These are phyloP conservation scores for Ametastegia equiseti DNA, from an alignment of 2,888 invertebrate species.

Conservation along the genomic window DNA sequence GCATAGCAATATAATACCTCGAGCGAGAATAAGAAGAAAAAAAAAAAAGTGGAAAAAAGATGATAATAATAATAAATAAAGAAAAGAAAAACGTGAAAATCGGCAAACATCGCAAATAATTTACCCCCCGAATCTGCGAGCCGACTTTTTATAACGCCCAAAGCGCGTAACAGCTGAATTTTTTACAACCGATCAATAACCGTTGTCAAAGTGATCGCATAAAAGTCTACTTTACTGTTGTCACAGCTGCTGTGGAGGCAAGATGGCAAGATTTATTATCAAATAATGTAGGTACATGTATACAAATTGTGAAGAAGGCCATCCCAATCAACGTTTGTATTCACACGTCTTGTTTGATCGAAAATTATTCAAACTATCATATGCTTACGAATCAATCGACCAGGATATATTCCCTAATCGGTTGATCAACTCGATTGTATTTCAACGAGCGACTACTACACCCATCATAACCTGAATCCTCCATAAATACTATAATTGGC, in stretches of 20 bases:
- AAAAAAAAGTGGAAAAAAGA: too few species aligned
- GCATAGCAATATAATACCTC: neutral
- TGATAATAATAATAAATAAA: neutral
- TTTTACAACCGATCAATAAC: neutral
- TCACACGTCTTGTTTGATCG: neutral
- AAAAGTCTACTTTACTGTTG: neutral
- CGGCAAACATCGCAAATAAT: neutral
- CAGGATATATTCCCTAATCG: neutral
- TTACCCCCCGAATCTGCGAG: neutral
- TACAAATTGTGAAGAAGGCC: neutral
- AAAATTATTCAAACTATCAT: neutral
- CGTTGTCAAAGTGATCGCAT: neutral
- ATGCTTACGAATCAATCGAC: neutral
- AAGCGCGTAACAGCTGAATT: too few species aligned
- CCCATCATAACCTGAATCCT: neutral
- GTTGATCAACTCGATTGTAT: slow-evolving; percentile 16
- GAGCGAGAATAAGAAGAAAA: neutral
- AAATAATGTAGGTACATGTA: neutral
- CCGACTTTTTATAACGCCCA: too few species aligned
- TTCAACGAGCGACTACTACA: slow-evolving; percentile 9
- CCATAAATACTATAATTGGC: slow-evolving; percentile 21
- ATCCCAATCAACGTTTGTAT: too few species aligned
- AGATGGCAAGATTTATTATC: neutral
- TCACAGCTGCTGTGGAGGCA: neutral
- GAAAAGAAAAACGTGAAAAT: neutral